Percentiles rank a stretch among this genome's conserved stretches.
Conservation (phyloP, 2,888 invertebrate genomes). For the Tiphia femorata region DNA sequence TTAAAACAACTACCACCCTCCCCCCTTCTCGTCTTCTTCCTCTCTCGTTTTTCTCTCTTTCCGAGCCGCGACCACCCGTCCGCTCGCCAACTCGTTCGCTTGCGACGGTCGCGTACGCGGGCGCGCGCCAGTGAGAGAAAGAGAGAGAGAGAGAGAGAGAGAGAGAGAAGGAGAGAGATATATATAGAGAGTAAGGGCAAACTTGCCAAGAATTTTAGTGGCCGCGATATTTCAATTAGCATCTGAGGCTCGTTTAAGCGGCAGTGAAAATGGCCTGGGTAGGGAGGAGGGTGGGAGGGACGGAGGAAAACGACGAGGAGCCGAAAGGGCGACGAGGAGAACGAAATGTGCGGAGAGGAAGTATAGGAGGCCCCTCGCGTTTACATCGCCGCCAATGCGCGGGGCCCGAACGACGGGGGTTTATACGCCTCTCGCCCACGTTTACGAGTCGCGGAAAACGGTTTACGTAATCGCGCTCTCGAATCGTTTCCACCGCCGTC, state of each 20-base stretch:
- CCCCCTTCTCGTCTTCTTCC: constrained; percentile 20
- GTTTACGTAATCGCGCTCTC: background rate
- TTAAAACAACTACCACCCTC: constrained; percentile 63
- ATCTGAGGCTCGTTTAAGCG: constrained; percentile 58
- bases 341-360: background rate
- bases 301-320: constrained; percentile 8
- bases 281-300: constrained; percentile 34
- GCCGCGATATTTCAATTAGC: constrained; percentile 67
- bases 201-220: constrained; percentile 63
- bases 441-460: constrained; percentile 14
- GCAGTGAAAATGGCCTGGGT: constrained; percentile 55
- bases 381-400: constrained; percentile 16
- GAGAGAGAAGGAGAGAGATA: background rate
- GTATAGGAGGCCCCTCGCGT: background rate
- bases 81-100: constrained; percentile 27
- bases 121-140: constrained; percentile 24
- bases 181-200: too few species aligned
- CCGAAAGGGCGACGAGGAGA: constrained; percentile 2
- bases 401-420: background rate
- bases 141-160: background rate
- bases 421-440: constrained; percentile 4
- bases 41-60: constrained; percentile 27
- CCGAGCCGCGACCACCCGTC: constrained; percentile 16
- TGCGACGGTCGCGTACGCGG: constrained; percentile 27
- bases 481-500: constrained; percentile 12